Evolutionary conservation across 2,113 vertebrate species (phyloP), one percentile per base, ranked within the genome.

Genomic region (Nettapus auritus): DNA sequence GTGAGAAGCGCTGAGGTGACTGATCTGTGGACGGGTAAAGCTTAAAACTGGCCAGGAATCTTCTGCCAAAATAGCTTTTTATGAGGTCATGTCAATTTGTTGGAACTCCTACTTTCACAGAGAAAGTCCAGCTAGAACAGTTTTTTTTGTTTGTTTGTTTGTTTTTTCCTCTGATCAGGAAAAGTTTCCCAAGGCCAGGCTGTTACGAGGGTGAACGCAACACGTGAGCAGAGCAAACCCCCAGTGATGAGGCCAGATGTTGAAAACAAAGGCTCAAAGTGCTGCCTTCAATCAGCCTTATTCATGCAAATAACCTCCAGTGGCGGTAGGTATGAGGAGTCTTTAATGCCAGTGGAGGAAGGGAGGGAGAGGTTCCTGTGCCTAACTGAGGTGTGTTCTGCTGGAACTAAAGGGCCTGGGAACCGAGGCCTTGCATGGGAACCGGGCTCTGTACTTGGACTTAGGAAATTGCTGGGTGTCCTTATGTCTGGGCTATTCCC

Each of bases 71-170:
- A 64, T 29, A 17, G 36, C 62, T 5, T 55, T 46, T 73, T 46
- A 40, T 57, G 6, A 64, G 21, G 21, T 12, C 0, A 0, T 6
- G 13, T 17, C 28, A 55, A 0, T 3, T 55, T 25, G 25, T 52
- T 77, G 28, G 77, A 77, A 57, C 16, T 55, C 48, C 36, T 69
- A 31, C 15, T 70, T 63, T 50, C 3, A 2, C 5, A 46, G 28
- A 74, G 18, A 77, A 77, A 89, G 62, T 28, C 6, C 19, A 28
- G 3, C 52, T 13, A 68, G 52, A 71, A 44, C 31, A 38, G n/a
- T 3, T 70, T 81, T 81, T 55, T 57, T 44, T 38, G 38, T 38
- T 38, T 8, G 8, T 38, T 8, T 38, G 8, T 38, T 38, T 42
- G n/a, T 3, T 74, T 81, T n/a, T 59, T 63, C 1, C 28, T 73